Percentiles rank a stretch among this genome's conserved stretches.
These are phyloP conservation scores for Pangasianodon hypophthalmus DNA, from an alignment of 2,113 vertebrate genomes.

Conservation along the genomic window DNA sequence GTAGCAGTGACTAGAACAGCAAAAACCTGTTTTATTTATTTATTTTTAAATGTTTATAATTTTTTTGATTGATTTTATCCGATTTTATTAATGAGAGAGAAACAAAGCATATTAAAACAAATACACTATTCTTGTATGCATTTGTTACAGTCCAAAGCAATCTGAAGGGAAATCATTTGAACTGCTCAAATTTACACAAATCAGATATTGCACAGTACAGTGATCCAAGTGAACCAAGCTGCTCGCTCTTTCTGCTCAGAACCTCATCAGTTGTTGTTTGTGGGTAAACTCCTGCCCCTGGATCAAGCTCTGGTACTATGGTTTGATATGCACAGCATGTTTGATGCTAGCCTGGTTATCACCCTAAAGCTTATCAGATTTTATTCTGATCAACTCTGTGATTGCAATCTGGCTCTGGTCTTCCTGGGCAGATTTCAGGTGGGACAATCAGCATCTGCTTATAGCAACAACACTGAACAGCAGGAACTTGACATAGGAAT, in stretches of 20 bases:
- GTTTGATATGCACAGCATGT: conserved; percentile 16
- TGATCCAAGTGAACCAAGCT: not conserved
- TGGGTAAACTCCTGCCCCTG: conserved; percentile 6
- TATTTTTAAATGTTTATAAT: not conserved
- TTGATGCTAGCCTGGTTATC: conserved; percentile 10
- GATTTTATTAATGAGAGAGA: not conserved
- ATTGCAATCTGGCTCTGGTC: conserved; percentile 21
- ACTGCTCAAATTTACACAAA: not conserved
- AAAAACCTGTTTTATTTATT: not conserved
- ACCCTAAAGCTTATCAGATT: conserved; percentile 20
- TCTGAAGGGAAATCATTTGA: not conserved
- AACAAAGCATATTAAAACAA: not conserved
- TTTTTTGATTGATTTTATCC: not conserved
- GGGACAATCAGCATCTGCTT: conserved; percentile 25
- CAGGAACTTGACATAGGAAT: not conserved
- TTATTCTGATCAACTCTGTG: conserved; percentile 22
- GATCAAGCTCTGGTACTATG: not conserved
- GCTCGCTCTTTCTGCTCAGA: not conserved
- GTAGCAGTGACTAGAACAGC: not conserved
- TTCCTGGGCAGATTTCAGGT: conserved; percentile 15
- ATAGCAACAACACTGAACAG: not conserved
- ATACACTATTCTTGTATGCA: not conserved
- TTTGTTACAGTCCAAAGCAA: not conserved
- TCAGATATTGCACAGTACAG: not conserved
- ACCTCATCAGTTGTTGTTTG: not conserved